phyloP scores from a whole-genome alignment of 2,888 invertebrate species.

The Clepsis dumicolana region DNA sequence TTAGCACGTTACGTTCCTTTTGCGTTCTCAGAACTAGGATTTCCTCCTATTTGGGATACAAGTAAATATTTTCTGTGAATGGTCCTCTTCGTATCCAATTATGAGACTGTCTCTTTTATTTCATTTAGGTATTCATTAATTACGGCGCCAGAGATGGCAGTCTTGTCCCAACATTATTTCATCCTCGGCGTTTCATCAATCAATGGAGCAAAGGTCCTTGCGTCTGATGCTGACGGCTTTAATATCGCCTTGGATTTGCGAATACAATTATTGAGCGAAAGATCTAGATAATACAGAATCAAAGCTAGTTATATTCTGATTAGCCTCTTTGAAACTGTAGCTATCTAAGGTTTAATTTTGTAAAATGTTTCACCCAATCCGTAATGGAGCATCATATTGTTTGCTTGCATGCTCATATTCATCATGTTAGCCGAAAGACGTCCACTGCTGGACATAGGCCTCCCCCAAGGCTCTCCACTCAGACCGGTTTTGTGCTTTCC shows the following conservation, averaged over 20 bases:
- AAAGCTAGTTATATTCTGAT: no score
- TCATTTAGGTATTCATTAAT: not conserved
- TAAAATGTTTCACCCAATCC: no score
- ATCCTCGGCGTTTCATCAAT: not conserved
- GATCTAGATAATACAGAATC: no score
- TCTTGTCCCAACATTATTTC: not conserved
- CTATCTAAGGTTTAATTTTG: no score
- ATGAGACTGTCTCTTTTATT: not conserved
- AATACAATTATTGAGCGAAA: not conserved
- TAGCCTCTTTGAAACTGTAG: no score
- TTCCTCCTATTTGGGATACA: not conserved
- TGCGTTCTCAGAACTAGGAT: not conserved
- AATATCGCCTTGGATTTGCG: not conserved
- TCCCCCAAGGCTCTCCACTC: no score
- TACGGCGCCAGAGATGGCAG: not conserved
- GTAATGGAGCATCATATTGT: no score
- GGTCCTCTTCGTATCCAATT: not conserved
- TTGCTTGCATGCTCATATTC: no score
- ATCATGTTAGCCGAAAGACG: no score
- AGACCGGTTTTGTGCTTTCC: no score
- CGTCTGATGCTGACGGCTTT: not conserved
- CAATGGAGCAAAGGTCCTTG: not conserved
- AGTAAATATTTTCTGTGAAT: not conserved
- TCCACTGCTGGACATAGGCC: no score
- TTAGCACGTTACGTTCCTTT: slow-evolving; percentile 11